A percentile compares a stretch with the other conserved stretches of the same genome.
Conservation (phyloP, 2,113 vertebrate species). For the Rousettus leschenaultii region DNA sequence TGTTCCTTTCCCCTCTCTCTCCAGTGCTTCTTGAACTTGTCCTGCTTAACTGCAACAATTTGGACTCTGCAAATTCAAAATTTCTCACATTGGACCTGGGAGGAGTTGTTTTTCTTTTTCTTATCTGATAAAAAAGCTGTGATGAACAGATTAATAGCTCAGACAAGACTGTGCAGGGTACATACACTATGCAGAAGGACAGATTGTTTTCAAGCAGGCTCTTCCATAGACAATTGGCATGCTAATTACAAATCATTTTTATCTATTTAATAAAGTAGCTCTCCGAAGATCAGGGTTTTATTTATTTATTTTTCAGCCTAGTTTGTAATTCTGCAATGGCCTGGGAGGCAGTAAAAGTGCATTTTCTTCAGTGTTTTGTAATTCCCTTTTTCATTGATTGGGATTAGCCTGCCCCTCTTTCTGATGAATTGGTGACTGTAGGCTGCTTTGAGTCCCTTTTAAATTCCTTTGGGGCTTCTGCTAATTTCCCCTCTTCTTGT, state of each 20-base stretch:
- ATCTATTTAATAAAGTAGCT: slow-evolving; percentile 13
- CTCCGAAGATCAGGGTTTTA: background rate
- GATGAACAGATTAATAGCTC: slow-evolving; percentile 34
- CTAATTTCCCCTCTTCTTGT: background rate
- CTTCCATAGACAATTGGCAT: background rate
- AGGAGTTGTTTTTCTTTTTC: background rate
- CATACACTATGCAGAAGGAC: background rate
- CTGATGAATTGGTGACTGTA: background rate
- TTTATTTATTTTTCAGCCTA: background rate
- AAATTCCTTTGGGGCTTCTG: background rate
- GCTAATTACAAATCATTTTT: slow-evolving; percentile 25
- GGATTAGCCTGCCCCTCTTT: background rate
- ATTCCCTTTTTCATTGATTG: slow-evolving; percentile 9
- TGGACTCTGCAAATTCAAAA: background rate
- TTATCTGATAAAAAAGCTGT: slow-evolving; percentile 36
- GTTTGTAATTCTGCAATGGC: slow-evolving; percentile 20
- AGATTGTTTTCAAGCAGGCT: background rate
- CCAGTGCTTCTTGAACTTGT: background rate
- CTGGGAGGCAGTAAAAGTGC: background rate
- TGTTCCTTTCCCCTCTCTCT: background rate
- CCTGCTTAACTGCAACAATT: background rate
- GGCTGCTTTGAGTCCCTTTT: background rate
- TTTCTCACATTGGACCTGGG: background rate
- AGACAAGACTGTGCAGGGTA: background rate
- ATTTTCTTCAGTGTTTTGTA: slow-evolving; percentile 12